Base-by-base conservation (phyloP, 2,888 invertebrate species). In the Willowsia nigromaculata region DNA sequence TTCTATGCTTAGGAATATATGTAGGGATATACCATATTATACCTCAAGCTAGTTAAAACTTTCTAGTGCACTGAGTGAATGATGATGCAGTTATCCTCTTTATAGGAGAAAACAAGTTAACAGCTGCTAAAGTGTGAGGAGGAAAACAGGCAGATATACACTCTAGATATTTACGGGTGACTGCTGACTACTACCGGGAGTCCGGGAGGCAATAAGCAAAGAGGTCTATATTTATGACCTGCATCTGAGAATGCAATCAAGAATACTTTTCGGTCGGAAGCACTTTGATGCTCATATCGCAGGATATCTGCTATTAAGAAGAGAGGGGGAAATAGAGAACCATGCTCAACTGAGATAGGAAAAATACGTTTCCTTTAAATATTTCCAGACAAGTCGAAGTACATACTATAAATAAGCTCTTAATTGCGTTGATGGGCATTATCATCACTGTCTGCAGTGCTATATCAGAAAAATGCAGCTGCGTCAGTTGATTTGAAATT, bases 41-140 rank as follows among this genome's bases (percentile, higher is more conserved):
- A 65, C 33, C 18, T 27, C 71, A 25, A 71, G 18, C 76, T 27
- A 50, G 76, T 50, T 50, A 76, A 50, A 27, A 47, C 7, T 50
- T 76, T 9, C 43, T 43, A 11, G 47, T 47, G 40, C n/a, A 15
- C 1, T 50, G 53, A 53, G 30, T 80, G 68, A 86, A 78, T 68
- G 80, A 86, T 80, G 65, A 86, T 86, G 86, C 86, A 68, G 86
- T 86, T 86, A 86, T 86, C 62, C 62, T 78, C 71, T 82, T 82
- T 65, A 56, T 30, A 82, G 68, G 81, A 87, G 78, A 68, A 78
- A 87, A 86, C 84, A 83, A 87, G 83, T 76, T 83, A 87, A 88
- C 85, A 85, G 90, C 87, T 87, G 87, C 82, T 86, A 22, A 40
- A 78, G 78, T 78, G 78, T n/a, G 56, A 59, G 65, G 30, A 50